Percentiles rank a stretch among this genome's conserved stretches.
phyloP scores from a whole-genome alignment of 1,140 invertebrate genomes.

The Plodia interpunctella region DNA sequence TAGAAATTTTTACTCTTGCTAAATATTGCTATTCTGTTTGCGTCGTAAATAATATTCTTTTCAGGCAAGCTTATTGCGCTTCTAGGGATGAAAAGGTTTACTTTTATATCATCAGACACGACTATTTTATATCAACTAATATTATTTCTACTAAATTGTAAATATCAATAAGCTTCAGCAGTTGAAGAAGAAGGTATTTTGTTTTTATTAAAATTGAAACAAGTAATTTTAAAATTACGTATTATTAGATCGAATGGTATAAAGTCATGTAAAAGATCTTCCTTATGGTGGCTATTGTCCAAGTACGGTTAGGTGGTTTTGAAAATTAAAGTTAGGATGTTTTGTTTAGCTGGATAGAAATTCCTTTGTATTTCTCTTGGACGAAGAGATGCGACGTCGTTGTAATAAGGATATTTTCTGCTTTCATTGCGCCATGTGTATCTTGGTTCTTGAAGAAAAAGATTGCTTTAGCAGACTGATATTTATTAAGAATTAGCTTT shows the following conservation, averaged over 20 bases:
- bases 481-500: too few relatives aligned
- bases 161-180: too few relatives aligned
- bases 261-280: background rate
- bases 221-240: too few relatives aligned
- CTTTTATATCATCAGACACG: background rate
- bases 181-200: too few relatives aligned
- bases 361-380: constrained; percentile 4
- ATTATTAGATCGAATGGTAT: background rate
- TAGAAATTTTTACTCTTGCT: constrained; percentile 64
- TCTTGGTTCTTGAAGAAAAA: background rate
- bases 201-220: too few relatives aligned
- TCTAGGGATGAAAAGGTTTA: constrained; percentile 11
- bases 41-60: constrained; percentile 73
- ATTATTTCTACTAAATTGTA: too few relatives aligned
- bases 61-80: constrained; percentile 60
- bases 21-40: constrained; percentile 59
- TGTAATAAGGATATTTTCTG: constrained; percentile 3
- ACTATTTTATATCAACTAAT: constrained; percentile 9
- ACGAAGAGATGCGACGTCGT: background rate
- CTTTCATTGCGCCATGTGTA: background rate
- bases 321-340: constrained; percentile 38
- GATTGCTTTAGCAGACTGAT: background rate
- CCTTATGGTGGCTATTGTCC: constrained; percentile 46
- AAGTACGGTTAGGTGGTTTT: constrained; percentile 47
- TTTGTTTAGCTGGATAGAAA: constrained; percentile 8